Percentiles rank a stretch among this genome's conserved stretches.
Conservation (phyloP, 2,797 vertebrate genomes). For the Varecia variegata region DNA sequence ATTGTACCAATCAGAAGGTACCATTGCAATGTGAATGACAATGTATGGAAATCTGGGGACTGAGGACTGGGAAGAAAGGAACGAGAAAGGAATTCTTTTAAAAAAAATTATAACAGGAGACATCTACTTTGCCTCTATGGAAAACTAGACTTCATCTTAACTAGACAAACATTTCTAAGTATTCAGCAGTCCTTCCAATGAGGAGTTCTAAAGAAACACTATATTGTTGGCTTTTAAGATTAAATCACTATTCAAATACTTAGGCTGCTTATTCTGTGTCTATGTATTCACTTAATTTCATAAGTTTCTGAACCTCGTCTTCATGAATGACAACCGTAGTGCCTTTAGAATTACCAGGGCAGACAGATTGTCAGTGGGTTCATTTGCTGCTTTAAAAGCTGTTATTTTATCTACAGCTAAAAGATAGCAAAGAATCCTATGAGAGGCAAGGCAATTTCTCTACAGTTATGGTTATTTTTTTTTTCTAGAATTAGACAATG, state of each 20-base stretch:
- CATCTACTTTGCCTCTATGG: neutral
- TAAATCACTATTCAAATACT: neutral
- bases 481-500: neutral
- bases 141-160: neutral
- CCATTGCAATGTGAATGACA: neutral
- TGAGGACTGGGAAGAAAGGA: neutral
- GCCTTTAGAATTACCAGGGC: neutral
- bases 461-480: neutral
- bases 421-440: neutral
- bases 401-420: neutral
- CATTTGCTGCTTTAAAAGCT: neutral
- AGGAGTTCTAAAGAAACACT: neutral
- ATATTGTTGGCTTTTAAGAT: neutral
- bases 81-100: neutral
- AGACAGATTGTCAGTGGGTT: neutral
- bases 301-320: neutral
- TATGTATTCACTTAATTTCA: neutral
- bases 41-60: neutral
- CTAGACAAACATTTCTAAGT: neutral
- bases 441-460: neutral
- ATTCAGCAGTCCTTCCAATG: neutral
- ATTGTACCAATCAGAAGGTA: neutral
- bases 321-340: neutral
- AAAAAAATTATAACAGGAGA: neutral
- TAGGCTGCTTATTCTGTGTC: neutral